Evolutionary conservation across 2,797 vertebrate genomes (phyloP), one percentile per base, ranked within the genome.

Genomic region (Tadarida brasiliensis): DNA sequence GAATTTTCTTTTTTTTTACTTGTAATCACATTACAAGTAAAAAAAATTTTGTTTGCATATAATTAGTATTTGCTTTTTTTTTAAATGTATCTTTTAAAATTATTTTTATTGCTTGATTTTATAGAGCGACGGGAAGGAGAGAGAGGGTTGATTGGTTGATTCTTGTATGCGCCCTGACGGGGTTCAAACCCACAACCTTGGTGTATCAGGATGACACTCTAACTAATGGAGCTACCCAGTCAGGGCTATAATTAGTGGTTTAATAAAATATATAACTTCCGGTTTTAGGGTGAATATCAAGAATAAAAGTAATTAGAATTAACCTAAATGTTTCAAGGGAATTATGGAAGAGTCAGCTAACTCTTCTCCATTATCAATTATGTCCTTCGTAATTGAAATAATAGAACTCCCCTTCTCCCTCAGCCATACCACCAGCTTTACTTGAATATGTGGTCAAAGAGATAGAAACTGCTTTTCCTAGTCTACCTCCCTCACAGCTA

Each of bases 21-120:
- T 96, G 7, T 35, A 70, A 51, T 92, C 30, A 35, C 68, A n/a
- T 94, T n/a, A n/a, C n/a, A n/a, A n/a, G n/a, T n/a, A n/a, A n/a
- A n/a, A n/a, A n/a, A 22, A 77, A 39, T 44, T 95, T 86, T 44
- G 9, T 87, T 92, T 91, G 26, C 28, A 78, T 88, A 17, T 87
- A 81, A 61, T 54, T 87, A 82, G 3, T 67, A 2, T 14, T 94
- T 84, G 84, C 59, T n/a, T 28, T 44, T 44, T 44, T 26, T 26
- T 61, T 28, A 61, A 61, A 61, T 61, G 24, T 61, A 28, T 61
- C 11, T 61, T 61, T 61, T 28, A 61, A 24, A 61, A 28, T 61
- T 61, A 11, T 26, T 61, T 26, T 26, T 61, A 61, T 61, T 26
- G 24, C 26, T 61, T 61, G 10, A 61, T 61, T 61, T 61, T 51